phyloP scores from a whole-genome alignment of 2,113 vertebrate genomes.

The Myotis brandtii region DNA sequence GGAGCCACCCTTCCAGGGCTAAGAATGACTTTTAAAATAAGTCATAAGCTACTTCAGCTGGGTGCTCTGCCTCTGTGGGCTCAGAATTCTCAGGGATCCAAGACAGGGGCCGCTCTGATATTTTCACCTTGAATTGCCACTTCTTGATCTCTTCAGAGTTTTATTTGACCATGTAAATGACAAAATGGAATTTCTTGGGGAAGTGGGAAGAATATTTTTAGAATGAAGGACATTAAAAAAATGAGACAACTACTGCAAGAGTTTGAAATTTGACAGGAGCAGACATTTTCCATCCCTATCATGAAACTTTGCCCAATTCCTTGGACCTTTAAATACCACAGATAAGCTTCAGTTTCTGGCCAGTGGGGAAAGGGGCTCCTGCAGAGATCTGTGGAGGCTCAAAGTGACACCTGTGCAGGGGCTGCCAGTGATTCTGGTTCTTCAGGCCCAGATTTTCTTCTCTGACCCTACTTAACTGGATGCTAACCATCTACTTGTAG shows the following conservation, averaged over 20 bases:
- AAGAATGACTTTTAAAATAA: background rate
- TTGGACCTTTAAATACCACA: slow-evolving; percentile 72
- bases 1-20: background rate
- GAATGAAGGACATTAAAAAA: background rate
- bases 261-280: slow-evolving; percentile 77
- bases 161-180: slow-evolving; percentile 21
- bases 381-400: slow-evolving; percentile 66
- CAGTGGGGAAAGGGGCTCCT: background rate
- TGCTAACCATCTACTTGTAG: background rate
- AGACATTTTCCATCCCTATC: slow-evolving; percentile 46
- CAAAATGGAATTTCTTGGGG: slow-evolving; percentile 46
- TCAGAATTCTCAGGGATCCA: background rate
- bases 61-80: background rate
- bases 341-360: slow-evolving; percentile 77
- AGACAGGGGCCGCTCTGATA: accelerated
- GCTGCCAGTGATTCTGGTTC: slow-evolving; percentile 5
- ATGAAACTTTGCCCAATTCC: slow-evolving; percentile 69
- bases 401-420: slow-evolving; percentile 69
- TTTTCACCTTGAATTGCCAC: background rate
- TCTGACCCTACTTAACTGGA: background rate
- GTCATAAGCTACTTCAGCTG: accelerated
- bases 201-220: slow-evolving; percentile 55
- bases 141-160: background rate
- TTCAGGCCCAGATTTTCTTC: background rate
- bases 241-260: slow-evolving; percentile 46